Base-by-base conservation (phyloP, 2,113 vertebrate genomes). In the Charina bottae region DNA sequence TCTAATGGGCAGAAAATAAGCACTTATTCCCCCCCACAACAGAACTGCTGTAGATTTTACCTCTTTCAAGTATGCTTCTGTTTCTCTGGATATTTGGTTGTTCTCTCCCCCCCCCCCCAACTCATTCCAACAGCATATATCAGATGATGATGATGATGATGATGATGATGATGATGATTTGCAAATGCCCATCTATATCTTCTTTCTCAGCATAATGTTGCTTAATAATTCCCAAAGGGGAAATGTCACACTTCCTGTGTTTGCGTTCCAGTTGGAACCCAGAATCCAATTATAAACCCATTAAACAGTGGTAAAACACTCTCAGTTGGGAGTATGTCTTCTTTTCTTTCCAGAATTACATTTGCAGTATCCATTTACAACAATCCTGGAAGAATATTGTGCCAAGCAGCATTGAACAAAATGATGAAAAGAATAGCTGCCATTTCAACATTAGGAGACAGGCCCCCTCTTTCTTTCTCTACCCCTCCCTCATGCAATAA, bases 221-320 rank as follows among this genome's bases (percentile, higher is more conserved):
- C 94, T 96, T 91, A 89, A 90, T 60, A 91, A 95, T 94, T 94
- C 95, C 94, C 93, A 90, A 93, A 64, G 95, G 56, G 92, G 89
- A 96, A 91, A 90, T 62, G 64, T 94, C 87, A 95, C 91, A 94
- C 94, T 96, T 97, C 95, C 94, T 95, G 91, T 89, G 90, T 68
- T 89, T 92, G 37, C 92, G 89, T 96, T 96, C 94, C 95, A 96
- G 96, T 94, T 96, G 95, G 96, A 97, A 96, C 94, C 94, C 92
- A 96, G 97, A 96, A 97, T 96, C 96, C 93, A 96, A 97, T 97
- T 96, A 97, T 90, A 96, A 95, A 95, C 33, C 95, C 96, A 97
- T 97, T 97, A 96, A 95, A 96, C 94, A 95, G 95, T 95, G 94
- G 90, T 95, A 95, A 94, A 95, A 96, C 94, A 83, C 91, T 95